A percentile compares a stretch with the other conserved stretches of the same genome.
Evolutionary conservation across 2,888 invertebrate genomes (phyloP).

Genomic region (Scaptomyza tumidula): DNA sequence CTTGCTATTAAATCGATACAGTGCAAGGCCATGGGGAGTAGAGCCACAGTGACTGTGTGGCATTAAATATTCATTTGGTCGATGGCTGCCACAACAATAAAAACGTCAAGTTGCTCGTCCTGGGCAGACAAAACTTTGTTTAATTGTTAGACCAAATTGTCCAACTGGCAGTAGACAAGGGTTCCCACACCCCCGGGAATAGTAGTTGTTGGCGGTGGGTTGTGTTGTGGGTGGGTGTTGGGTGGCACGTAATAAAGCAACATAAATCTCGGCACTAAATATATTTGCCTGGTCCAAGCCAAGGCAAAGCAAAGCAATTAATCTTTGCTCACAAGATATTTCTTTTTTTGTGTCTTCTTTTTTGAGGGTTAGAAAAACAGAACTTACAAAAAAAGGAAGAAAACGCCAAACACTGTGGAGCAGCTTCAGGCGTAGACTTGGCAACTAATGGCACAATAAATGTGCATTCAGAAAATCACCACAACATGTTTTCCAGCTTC

Average conservation of each 20-base stretch:
- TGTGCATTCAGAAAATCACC: constrained; percentile 69
- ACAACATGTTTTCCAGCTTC: constrained; percentile 7
- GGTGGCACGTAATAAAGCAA: constrained; percentile 66
- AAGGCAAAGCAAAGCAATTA: constrained; percentile 64
- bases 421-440: constrained; percentile 25
- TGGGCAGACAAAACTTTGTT: constrained; percentile 54
- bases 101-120: constrained; percentile 55
- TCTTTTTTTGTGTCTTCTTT: constrained; percentile 23
- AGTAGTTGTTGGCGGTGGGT: background rate
- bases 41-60: constrained; percentile 7
- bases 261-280: constrained; percentile 78
- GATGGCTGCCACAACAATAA: constrained; percentile 70
- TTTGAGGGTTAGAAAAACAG: constrained; percentile 4
- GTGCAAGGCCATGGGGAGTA: constrained; percentile 49
- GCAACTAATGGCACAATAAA: constrained; percentile 70
- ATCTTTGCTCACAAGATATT: constrained; percentile 55
- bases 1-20: constrained; percentile 66
- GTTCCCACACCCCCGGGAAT: background rate
- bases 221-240: background rate
- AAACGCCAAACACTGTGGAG: constrained; percentile 47
- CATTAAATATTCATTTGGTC: constrained; percentile 76
- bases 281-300: constrained; percentile 57
- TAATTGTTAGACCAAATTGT: constrained; percentile 69
- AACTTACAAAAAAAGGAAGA: constrained; percentile 33
- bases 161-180: constrained; percentile 41